A percentile compares a stretch with the other conserved stretches of the same genome.
These are phyloP conservation scores for Scytalopus superciliaris DNA, from an alignment of 2,113 vertebrate genomes.

Conservation along the genomic window DNA sequence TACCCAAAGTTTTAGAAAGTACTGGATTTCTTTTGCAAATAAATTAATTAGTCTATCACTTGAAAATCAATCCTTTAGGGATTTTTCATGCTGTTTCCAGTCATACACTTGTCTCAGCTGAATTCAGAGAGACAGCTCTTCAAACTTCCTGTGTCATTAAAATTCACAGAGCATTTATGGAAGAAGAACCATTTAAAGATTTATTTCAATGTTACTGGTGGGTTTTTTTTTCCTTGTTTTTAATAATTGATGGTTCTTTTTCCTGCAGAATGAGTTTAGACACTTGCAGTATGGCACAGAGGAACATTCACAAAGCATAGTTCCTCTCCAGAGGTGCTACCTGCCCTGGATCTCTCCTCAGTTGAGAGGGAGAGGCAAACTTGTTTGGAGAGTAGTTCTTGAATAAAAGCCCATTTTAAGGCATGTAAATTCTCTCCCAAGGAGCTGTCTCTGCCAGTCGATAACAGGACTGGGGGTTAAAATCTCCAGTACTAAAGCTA, in stretches of 20 bases:
- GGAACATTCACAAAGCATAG: not conserved
- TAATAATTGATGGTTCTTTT: not conserved
- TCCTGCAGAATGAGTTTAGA: not conserved
- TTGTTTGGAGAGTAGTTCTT: not conserved
- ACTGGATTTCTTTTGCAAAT: not conserved
- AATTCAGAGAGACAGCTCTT: not conserved
- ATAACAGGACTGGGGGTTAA: not conserved
- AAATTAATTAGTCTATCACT: not conserved
- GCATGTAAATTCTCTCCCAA: not conserved
- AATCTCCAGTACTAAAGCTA: not conserved
- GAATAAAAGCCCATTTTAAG: not conserved
- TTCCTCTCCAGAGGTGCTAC: not conserved
- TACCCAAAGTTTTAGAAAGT: not conserved
- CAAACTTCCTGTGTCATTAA: slow-evolving; percentile 8
- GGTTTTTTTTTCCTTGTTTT: not conserved
- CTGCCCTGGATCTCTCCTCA: not conserved
- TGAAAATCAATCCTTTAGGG: not conserved
- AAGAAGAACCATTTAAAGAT: slow-evolving; percentile 5
- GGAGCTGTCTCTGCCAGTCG: not conserved
- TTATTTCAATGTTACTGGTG: not conserved
- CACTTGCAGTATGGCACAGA: not conserved
- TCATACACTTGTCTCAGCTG: not conserved
- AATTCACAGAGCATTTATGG: not conserved
- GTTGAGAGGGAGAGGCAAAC: not conserved
- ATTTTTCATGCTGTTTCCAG: not conserved